Evolutionary conservation across 2,113 vertebrate genomes (phyloP).

Genomic region (Myotis brandtii): DNA sequence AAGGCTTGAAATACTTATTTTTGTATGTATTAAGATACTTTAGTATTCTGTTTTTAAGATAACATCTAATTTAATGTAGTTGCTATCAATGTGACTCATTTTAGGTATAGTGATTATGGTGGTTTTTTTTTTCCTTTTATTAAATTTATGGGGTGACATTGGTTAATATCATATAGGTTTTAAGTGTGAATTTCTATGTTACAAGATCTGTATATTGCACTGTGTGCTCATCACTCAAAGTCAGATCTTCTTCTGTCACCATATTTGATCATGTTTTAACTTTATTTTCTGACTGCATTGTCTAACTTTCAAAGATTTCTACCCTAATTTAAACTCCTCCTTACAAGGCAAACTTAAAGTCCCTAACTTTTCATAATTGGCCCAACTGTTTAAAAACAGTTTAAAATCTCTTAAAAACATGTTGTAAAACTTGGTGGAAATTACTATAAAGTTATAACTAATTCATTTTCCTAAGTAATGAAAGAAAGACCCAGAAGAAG

Average conservation of each 20-base stretch:
- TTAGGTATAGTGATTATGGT: not conserved
- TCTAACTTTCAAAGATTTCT: constrained; percentile 38
- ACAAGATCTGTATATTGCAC: too few species aligned
- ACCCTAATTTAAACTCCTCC: constrained; percentile 17
- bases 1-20: constrained; percentile 33
- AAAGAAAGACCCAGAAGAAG: not conserved
- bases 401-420: not conserved
- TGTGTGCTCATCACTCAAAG: too few species aligned
- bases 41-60: constrained; percentile 14
- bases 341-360: constrained; percentile 29
- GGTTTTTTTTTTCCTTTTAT: too few species aligned
- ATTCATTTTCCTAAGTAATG: constrained; percentile 28
- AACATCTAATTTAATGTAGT: constrained; percentile 31
- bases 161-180: too few species aligned
- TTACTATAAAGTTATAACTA: constrained; percentile 25
- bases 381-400: constrained; percentile 45
- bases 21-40: constrained; percentile 6
- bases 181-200: too few species aligned
- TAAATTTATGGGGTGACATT: too few species aligned
- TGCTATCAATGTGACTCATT: constrained; percentile 58
- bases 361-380: constrained; percentile 38
- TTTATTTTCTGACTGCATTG: constrained; percentile 57
- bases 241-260: too few species aligned
- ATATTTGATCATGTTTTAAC: constrained; percentile 28
- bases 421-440: constrained; percentile 22